phyloP scores from a whole-genome alignment of 1,140 invertebrate species.

The Drosophila teissieri region DNA sequence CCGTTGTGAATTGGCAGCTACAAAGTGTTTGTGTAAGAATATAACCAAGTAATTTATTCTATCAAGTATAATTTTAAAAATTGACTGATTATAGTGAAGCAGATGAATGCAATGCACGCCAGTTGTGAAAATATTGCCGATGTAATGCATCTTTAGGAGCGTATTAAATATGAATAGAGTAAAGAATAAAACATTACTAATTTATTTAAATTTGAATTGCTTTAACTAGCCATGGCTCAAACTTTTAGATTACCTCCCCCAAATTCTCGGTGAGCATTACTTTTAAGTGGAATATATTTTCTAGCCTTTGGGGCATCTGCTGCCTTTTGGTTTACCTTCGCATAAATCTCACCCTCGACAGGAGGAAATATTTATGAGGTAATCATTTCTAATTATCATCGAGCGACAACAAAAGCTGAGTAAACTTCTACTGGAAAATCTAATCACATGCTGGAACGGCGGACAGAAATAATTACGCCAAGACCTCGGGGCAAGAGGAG shows the following conservation, averaged over 20 bases:
- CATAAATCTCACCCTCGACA: slow-evolving; percentile 44
- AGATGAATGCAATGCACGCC: slow-evolving; percentile 2
- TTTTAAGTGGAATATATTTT: slow-evolving; percentile 15
- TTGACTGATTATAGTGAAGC: slow-evolving; percentile 19
- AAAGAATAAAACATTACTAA: neutral
- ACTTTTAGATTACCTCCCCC: slow-evolving; percentile 2
- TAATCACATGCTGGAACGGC: slow-evolving; percentile 52
- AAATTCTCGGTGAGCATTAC: no score
- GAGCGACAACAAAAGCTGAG: slow-evolving; percentile 60
- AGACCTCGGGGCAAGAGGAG: slow-evolving; percentile 4
- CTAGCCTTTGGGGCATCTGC: slow-evolving; percentile 18
- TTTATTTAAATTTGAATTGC: no score
- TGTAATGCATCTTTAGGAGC: slow-evolving; percentile 3
- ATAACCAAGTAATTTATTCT: neutral
- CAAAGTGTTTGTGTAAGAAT: slow-evolving; percentile 22
- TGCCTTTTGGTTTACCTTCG: slow-evolving; percentile 26
- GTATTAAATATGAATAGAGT: no score
- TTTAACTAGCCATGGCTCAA: neutral
- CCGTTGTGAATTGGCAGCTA: slow-evolving; percentile 26
- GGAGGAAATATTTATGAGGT: slow-evolving; percentile 72
- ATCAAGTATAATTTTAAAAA: neutral
- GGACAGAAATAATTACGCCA: slow-evolving; percentile 65
- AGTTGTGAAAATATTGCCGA: slow-evolving; percentile 32
- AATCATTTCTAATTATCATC: slow-evolving; percentile 72
- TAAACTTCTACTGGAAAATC: slow-evolving; percentile 49